Base-by-base conservation (phyloP, 2,113 vertebrate genomes). In the Holacanthus passer region DNA sequence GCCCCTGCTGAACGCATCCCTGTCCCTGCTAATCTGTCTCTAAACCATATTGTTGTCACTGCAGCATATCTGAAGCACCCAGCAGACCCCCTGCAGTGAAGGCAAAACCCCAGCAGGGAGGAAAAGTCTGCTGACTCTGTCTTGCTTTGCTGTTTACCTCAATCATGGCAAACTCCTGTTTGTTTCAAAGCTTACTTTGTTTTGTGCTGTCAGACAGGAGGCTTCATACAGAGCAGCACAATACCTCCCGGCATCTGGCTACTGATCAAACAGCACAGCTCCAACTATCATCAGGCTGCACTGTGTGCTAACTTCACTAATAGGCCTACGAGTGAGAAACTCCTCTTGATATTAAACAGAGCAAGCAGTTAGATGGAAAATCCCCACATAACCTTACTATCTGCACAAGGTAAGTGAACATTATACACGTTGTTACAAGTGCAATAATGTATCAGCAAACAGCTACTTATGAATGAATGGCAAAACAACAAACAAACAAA, bases 241-340 rank as follows among this genome's bases (percentile, higher is more conserved):
- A 85, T 58, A 83, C 68, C 85, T 89, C 59, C 52, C 31, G 77
- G 85, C 88, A 81, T 78, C 65, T 72, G 80, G 85, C 76, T 83
- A 17, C 77, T 85, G 82, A 87, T 90, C 85, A 87, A 87, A 83
- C 88, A 85, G 85, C 82, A 74, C 27, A 60, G 59, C 73, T 74
- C 16, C 78, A 55, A 19, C 76, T 71, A 70, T 80, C 72, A 77
- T 65, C 58, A 41, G 7, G 9, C 62, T 37, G 41, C 62, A 45
- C 63, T 31, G 22, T 62, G 52, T 67, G 77, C 52, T 50, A 77
- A 69, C 79, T 53, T 67, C 68, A 62, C 82, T 85, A 82, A 85
- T 77, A 58, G 60, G 77, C 58, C 62, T 50, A 37, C 1, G 22
- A 81, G 65, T 29, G 35, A 67, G 22, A 69, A 68, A 71, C 77